Evolutionary conservation across 2,113 vertebrate genomes (phyloP), one percentile per base, ranked within the genome.

Genomic region (Istiophorus platypterus): DNA sequence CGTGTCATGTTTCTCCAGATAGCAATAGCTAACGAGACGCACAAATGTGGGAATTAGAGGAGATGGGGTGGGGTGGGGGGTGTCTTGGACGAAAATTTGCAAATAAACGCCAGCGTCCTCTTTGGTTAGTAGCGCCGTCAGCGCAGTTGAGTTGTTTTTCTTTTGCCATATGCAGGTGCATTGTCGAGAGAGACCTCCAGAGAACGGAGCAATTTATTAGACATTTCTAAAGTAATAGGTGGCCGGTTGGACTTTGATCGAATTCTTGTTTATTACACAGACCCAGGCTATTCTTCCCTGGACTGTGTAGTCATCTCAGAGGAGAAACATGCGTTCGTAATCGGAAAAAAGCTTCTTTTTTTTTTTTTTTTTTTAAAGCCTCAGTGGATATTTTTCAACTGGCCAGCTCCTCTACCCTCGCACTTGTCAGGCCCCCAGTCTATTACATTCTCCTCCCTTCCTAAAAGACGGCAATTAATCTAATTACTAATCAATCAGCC

Each of bases 401-500:
- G 15, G 7, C 59, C 47, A 18, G 70, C 80, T 71, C 68, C 78
- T 76, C 27, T 61, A 4, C 37, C 62, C 51, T 67, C 47, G 7
- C 54, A 58, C 72, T 73, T 26, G 63, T 67, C 69, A 76, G 42
- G 24, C 59, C 66, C 64, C 27, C n/a, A 82, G 77, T 91, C 85
- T 49, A 82, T 92, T 94, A 85, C 85, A 81, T 82, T 85, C 82
- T 61, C 80, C 76, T 73, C 67, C 67, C 80, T 54, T 66, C 82
- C 82, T 73, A 75, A 93, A 91, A 89, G 82, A 79, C 54, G 14
- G 88, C 89, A 92, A 94, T 95, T 95, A 94, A 95, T 96, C 92
- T 92, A 94, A 95, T 95, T 94, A 95, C 91, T 90, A 91, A 95
- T 95, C 93, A 93, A 94, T 95, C 95, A 95, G 86, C 89, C 90